Evolutionary conservation across 2,113 vertebrate species (phyloP).

Genomic region (Semnopithecus entellus): DNA sequence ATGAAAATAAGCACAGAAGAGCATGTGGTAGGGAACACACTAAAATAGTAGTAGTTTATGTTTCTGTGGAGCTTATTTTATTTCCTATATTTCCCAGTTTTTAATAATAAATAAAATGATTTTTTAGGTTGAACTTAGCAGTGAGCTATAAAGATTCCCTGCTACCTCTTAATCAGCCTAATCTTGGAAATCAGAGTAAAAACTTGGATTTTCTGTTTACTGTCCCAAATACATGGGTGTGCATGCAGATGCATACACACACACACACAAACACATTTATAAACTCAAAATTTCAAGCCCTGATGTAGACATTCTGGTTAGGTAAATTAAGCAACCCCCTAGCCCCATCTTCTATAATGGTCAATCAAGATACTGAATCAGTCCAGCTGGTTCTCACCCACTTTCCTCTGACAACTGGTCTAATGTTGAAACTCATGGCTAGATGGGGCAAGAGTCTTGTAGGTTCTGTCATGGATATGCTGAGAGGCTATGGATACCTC

Average conservation of each 20-base stretch:
- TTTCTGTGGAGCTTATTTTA: slow-evolving; percentile 3
- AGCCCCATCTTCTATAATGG: neutral
- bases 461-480: neutral
- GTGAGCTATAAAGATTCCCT: neutral
- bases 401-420: neutral
- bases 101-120: neutral
- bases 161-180: neutral
- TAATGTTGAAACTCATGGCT: neutral
- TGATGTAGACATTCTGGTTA: neutral
- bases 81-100: slow-evolving; percentile 16
- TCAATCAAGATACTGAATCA: neutral
- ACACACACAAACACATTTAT: neutral
- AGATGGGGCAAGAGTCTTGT: neutral
- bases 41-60: neutral
- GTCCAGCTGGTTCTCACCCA: neutral
- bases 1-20: neutral
- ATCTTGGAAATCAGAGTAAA: neutral
- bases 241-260: too few relatives aligned
- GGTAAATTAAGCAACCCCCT: neutral
- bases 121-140: neutral
- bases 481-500: neutral
- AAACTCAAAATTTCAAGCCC: neutral
- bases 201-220: slow-evolving; percentile 3
- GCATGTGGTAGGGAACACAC: neutral
- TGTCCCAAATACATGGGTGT: neutral